Conservation (phyloP, 2,797 vertebrate genomes). For the Gymnopithys bicolor region DNA sequence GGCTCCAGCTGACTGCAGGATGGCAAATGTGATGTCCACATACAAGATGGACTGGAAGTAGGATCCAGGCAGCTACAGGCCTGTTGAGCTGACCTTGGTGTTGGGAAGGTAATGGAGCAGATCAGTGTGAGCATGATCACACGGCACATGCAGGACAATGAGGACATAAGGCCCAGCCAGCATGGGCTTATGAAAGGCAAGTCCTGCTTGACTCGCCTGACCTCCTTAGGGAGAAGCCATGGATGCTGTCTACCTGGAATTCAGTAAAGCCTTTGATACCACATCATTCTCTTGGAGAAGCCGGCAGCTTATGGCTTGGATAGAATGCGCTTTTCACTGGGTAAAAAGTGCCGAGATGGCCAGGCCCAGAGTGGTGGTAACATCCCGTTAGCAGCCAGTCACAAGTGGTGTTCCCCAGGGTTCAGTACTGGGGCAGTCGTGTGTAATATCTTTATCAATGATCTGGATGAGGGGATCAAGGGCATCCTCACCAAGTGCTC, state of each 20-base stretch:
- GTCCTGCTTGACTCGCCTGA: not conserved
- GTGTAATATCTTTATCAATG: not conserved
- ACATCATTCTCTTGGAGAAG: not conserved
- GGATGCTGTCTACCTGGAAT: too few species aligned
- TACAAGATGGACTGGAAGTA: not conserved
- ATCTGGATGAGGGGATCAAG: not conserved
- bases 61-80: not conserved
- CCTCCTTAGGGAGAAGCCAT: not conserved
- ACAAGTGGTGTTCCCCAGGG: not conserved
- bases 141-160: not conserved
- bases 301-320: not conserved
- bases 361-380: fast-evolving
- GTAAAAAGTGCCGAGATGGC: not conserved
- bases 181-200: not conserved
- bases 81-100: not conserved
- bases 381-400: fast-evolving
- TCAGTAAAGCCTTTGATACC: not conserved
- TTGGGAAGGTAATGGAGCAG: not conserved
- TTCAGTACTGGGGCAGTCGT: not conserved
- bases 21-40: not conserved
- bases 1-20: not conserved
- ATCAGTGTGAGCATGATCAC: not conserved
- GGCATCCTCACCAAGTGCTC: not conserved
- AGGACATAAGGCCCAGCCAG: not conserved
- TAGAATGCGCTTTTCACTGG: too few species aligned